Evolutionary conservation across 1,140 invertebrate genomes (phyloP), one percentile per base, ranked within the genome.

Genomic region (Aphis gossypii): DNA sequence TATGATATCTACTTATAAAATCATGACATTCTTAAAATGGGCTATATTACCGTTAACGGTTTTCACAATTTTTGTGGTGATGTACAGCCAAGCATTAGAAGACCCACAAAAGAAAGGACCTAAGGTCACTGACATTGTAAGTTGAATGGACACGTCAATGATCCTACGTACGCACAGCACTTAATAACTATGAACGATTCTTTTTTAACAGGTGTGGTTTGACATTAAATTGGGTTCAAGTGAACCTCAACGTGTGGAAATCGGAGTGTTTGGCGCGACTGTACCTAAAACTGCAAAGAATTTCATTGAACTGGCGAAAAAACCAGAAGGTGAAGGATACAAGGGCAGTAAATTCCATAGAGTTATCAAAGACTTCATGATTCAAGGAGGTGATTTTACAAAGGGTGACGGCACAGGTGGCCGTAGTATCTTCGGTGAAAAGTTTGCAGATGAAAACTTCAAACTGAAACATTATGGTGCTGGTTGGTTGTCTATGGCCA

Each of bases 401-500:
- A 98, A 97, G 95, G 98, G 98, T 92, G 98, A 99, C 96, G 98
- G 98, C 94, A 98, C 98, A 95, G 98, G 98, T 95, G 98, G 97
- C 97, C 96, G 96, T 82, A 99, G 98, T 94, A 99, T 99, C 95
- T 99, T 98, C 95, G 99, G 99, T 93, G 98, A 98, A 87, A 97
- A 97, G 93, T 99, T 99, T 95, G 97, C 96, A 84, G 99, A 99
- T 96, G 99, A 99, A 95, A 99, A 99, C 96, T 99, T 99, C 96
- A 99, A 99, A 95, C 96, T 99, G 94, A 99, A 98, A 95, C 99
- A 99, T 95, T 99, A 98, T 95, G 99, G 98, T 91, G 97, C 98
- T 95, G 99, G 99, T 93, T 99, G 98, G 98, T 95, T 99, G 90
- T 99, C 98, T 0, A 99, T 99, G 98, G 98, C 98, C 91, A 99